phyloP scores from a whole-genome alignment of 2,113 vertebrate species.

The Cercopithecus mona region DNA sequence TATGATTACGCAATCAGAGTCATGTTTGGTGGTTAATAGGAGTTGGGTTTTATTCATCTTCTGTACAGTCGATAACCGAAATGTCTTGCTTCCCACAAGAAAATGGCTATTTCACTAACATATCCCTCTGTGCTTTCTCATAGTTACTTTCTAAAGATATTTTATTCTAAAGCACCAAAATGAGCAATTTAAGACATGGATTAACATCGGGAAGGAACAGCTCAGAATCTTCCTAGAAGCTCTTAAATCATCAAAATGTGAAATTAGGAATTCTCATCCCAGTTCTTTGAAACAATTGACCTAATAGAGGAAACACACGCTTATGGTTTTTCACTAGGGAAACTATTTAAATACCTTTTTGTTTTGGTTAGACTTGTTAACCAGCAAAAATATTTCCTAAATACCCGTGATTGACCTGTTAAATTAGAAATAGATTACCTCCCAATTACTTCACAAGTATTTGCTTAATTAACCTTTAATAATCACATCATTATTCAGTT shows the following conservation, averaged over 20 bases:
- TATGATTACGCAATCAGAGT: neutral
- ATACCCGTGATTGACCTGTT: conserved; percentile 72
- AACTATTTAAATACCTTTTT: conserved; percentile 62
- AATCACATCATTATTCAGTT: conserved; percentile 76
- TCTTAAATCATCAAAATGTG: conserved; percentile 42
- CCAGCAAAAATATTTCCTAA: conserved; percentile 69
- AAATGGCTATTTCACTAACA: neutral
- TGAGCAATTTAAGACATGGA: neutral
- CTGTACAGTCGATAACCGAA: neutral
- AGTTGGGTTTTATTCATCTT: conserved; percentile 15
- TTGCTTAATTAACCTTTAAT: conserved; percentile 79
- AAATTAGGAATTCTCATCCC: neutral
- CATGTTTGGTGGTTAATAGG: neutral
- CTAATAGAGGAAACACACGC: neutral
- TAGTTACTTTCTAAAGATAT: neutral
- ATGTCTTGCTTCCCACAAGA: conserved; percentile 8
- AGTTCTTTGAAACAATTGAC: conserved; percentile 45
- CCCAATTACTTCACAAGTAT: conserved; percentile 78
- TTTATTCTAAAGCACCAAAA: conserved; percentile 36
- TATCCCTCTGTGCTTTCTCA: neutral
- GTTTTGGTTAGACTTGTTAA: conserved; percentile 66
- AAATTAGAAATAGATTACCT: conserved; percentile 78
- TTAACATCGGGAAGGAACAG: neutral
- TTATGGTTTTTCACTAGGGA: conserved; percentile 54
- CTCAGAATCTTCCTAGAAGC: conserved; percentile 16